Base-by-base conservation (phyloP, 2,888 invertebrate genomes). In the Tachina grossa region DNA sequence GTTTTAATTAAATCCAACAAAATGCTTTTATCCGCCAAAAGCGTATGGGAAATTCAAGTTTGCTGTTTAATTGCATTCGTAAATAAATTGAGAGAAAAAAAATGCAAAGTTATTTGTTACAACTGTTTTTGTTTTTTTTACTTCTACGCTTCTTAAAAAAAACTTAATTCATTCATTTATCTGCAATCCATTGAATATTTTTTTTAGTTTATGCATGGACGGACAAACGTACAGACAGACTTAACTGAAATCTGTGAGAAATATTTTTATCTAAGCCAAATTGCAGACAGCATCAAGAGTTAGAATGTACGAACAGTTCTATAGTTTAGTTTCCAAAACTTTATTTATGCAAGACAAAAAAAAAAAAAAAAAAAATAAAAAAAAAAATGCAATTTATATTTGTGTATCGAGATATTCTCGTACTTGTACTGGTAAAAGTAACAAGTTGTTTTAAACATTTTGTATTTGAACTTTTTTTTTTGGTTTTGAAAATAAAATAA, bases 151-250 rank as follows among this genome's bases (percentile, higher is more conserved):
- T 19, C 51, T 61, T 6, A 10, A 80, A 74, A 74, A 66, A 74
- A 74, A 66, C 49, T 74, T 74, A 74, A 80, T 80, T 81, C 80
- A 81, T 74, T 81, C 74, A 81, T 66, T 81, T 81, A 74, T 51
- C 63, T 81, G 65, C 59, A 81, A 81, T 81, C 74, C 80, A 81
- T 81, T 81, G 66, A 81, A 81, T 74, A 81, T 43, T 65, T 39
- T 65, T 39, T 39, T 31, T 53, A n/a, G 79, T 65, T 55, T 63
- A 47, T n/a, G 59, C 61, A 53, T 16, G 41, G 39, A 51, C 14
- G 13, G 39, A 47, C 45, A 8, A 0, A 43, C n/a, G 31, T 45
- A 45, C 41, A 13, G 13, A 69, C 51, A 51, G 49, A 22, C 69
- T 22, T 51, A 47, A 51, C 51, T 59, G n/a, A 71, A 80, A 57